Percentiles rank a stretch among this genome's conserved stretches.
Evolutionary conservation across 1,140 invertebrate genomes (phyloP).

Genomic region (Caenorhabditis latens): DNA sequence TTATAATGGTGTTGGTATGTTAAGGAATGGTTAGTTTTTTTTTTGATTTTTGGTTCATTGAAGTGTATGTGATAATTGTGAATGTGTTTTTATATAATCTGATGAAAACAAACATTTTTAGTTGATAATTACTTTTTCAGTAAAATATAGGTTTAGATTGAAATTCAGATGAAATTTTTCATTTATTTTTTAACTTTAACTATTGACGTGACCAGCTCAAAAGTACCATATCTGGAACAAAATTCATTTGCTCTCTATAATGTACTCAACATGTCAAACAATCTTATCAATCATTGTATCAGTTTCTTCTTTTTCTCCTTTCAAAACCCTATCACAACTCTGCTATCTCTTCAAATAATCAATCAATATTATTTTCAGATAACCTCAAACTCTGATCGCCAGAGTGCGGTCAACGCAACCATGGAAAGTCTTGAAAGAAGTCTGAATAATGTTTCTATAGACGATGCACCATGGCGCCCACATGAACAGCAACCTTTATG

Average conservation of each 20-base stretch:
- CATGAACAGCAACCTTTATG: constrained; percentile 25
- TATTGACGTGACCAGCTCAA: too few relatives aligned
- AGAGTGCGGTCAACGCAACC: constrained; percentile 25
- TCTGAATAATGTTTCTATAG: constrained; percentile 48
- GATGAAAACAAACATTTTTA: too few relatives aligned
- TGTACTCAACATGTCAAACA: constrained; percentile 14
- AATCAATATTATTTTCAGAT: not conserved
- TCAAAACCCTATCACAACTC: not conserved
- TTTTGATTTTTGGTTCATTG: too few relatives aligned
- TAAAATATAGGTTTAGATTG: too few relatives aligned
- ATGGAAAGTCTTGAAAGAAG: constrained; percentile 50
- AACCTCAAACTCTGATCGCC: constrained; percentile 49
- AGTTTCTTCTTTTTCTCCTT: not conserved
- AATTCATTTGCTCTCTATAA: not conserved
- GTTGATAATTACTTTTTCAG: too few relatives aligned
- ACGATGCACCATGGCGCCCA: constrained; percentile 49
- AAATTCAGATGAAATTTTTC: too few relatives aligned
- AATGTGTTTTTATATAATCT: not conserved
- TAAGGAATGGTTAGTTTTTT: too few relatives aligned
- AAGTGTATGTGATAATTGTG: too few relatives aligned
- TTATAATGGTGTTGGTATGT: too few relatives aligned
- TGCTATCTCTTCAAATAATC: not conserved
- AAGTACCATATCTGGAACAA: too few relatives aligned
- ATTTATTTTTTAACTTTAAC: too few relatives aligned
- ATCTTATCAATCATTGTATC: constrained; percentile 26